These are phyloP conservation scores for Bostrychus sinensis DNA, from an alignment of 2,113 vertebrate species.

Conservation along the genomic window DNA sequence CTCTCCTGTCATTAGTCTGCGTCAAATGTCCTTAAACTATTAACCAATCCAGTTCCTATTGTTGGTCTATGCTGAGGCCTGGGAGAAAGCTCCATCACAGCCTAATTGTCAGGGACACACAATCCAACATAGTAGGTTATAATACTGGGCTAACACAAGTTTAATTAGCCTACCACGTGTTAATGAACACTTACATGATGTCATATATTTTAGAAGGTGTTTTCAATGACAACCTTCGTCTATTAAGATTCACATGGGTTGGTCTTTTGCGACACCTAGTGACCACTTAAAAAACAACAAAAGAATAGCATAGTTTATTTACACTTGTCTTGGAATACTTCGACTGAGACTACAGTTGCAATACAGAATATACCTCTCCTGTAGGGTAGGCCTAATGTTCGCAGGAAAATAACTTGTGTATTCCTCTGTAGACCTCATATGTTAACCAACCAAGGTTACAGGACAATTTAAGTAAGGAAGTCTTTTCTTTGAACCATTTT, in stretches of 20 bases:
- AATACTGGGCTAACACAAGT: slow-evolving; percentile 1
- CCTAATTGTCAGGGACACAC: background rate
- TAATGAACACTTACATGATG: slow-evolving; percentile 61
- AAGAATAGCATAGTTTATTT: no score
- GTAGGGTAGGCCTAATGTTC: no score
- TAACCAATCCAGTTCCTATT: slow-evolving; percentile 16
- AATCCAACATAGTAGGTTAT: background rate
- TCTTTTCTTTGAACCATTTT: slow-evolving; percentile 49
- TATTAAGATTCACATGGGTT: slow-evolving; percentile 3
- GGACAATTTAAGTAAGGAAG: slow-evolving; percentile 37
- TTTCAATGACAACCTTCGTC: slow-evolving; percentile 69
- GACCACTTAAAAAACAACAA: slow-evolving; percentile 23
- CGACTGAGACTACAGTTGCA: no score
- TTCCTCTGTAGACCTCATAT: no score
- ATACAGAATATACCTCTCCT: no score
- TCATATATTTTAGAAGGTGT: slow-evolving; percentile 65
- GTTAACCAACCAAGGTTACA: slow-evolving; percentile 14
- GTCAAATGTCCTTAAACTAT: slow-evolving; percentile 30
- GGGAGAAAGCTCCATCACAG: background rate
- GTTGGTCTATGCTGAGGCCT: slow-evolving; percentile 22
- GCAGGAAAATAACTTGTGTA: no score
- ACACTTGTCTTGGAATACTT: no score
- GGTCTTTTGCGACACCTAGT: slow-evolving; percentile 52
- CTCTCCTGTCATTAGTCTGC: slow-evolving; percentile 12
- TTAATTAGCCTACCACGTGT: slow-evolving; percentile 40